Conservation (phyloP, 2,888 invertebrate species). For the Noctua janthe region DNA sequence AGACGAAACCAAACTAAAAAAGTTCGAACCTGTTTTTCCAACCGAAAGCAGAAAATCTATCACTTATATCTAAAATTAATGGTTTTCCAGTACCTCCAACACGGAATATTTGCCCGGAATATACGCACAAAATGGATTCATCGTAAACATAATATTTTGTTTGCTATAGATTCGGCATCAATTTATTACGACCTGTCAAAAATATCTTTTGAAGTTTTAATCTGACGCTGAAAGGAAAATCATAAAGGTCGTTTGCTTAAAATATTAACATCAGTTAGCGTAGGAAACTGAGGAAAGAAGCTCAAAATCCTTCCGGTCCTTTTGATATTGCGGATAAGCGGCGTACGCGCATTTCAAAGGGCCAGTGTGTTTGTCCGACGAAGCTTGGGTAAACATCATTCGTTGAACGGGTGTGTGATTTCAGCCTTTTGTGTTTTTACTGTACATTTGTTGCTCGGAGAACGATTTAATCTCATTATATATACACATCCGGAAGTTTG, state of each 20-base stretch:
- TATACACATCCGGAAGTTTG: slow-evolving; percentile 78
- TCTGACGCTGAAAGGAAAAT: slow-evolving; percentile 56
- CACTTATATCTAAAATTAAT: slow-evolving; percentile 6
- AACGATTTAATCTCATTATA: slow-evolving; percentile 80
- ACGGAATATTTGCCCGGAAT: slow-evolving; percentile 33
- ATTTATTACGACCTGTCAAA: slow-evolving; percentile 64
- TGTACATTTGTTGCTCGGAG: slow-evolving; percentile 69
- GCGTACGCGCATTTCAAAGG: slow-evolving; percentile 82
- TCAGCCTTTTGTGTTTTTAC: slow-evolving; percentile 80
- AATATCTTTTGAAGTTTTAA: slow-evolving; percentile 61
- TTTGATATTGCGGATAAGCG: slow-evolving; percentile 81
- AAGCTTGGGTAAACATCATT: slow-evolving; percentile 84
- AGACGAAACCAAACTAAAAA: not conserved
- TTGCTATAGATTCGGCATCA: slow-evolving; percentile 52
- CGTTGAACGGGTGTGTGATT: slow-evolving; percentile 81
- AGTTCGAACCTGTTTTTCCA: not conserved
- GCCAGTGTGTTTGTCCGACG: slow-evolving; percentile 79
- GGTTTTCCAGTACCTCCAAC: not conserved
- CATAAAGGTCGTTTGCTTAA: slow-evolving; percentile 74
- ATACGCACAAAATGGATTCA: slow-evolving; percentile 19
- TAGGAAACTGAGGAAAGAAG: slow-evolving; percentile 69
- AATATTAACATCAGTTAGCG: slow-evolving; percentile 73
- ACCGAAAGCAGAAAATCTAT: slow-evolving; percentile 15
- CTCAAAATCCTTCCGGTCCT: slow-evolving; percentile 86
- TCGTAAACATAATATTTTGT: slow-evolving; percentile 48